Percentiles rank a stretch among this genome's conserved stretches.
Evolutionary conservation across 2,113 vertebrate species (phyloP).

Genomic region (Aplodontia rufa): DNA sequence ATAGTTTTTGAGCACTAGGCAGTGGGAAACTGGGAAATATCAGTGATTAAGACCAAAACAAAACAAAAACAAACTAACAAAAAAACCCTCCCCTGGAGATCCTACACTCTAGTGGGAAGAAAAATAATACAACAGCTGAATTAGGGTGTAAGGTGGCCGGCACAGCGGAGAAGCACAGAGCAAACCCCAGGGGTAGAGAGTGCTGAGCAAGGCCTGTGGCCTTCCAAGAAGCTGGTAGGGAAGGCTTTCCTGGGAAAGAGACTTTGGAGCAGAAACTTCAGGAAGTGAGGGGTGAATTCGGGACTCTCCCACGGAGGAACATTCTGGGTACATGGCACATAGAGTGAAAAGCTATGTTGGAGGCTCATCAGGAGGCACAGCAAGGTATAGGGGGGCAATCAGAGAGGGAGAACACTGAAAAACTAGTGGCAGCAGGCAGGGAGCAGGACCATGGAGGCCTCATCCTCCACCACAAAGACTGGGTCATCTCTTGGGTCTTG

Average conservation of each 20-base stretch:
- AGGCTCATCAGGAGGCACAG: neutral
- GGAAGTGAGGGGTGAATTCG: neutral
- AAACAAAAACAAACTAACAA: too few relatives aligned
- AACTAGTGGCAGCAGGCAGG: too few relatives aligned
- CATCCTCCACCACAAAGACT: too few relatives aligned
- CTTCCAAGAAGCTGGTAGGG: neutral
- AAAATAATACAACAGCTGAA: neutral
- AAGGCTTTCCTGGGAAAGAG: neutral
- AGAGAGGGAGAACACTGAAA: too few relatives aligned
- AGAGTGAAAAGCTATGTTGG: neutral
- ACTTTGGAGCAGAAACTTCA: neutral
- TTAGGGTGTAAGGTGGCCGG: neutral
- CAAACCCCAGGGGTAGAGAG: accelerated
- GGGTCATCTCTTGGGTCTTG: too few relatives aligned
- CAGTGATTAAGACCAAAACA: neutral
- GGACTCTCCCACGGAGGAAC: neutral
- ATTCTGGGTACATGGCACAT: neutral
- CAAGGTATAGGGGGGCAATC: too few relatives aligned
- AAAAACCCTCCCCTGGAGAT: neutral
- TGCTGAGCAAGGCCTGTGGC: neutral
- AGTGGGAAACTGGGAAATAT: neutral
- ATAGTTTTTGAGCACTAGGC: neutral
- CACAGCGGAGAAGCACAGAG: too few relatives aligned
- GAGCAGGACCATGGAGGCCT: too few relatives aligned
- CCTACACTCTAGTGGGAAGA: neutral